Percentiles rank a stretch among this genome's conserved stretches.
These are phyloP conservation scores for Deilephila porcellus DNA, from an alignment of 2,888 invertebrate genomes.

Conservation along the genomic window DNA sequence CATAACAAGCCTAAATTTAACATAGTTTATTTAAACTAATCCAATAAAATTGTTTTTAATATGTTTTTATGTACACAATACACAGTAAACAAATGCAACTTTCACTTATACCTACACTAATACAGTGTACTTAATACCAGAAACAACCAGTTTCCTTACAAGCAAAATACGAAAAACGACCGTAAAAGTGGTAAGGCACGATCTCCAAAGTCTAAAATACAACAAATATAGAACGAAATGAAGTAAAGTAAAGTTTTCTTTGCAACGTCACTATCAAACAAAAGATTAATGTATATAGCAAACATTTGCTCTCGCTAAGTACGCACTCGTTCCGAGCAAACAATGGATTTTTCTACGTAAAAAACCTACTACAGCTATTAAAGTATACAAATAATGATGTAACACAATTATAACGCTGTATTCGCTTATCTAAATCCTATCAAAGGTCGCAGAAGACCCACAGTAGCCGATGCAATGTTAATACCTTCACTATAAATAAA, in stretches of 20 bases:
- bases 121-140: too few species aligned
- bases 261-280: slow-evolving; percentile 40
- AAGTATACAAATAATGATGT: slow-evolving; percentile 38
- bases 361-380: slow-evolving; percentile 4
- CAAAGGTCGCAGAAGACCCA: slow-evolving; percentile 38
- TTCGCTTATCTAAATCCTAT: slow-evolving; percentile 43
- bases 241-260: slow-evolving; percentile 22
- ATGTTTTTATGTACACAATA: too few species aligned
- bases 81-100: too few species aligned
- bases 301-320: slow-evolving; percentile 45
- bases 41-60: too few species aligned
- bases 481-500: not conserved
- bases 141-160: too few species aligned
- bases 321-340: slow-evolving; percentile 42
- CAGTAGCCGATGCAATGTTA: slow-evolving; percentile 6
- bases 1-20: too few species aligned
- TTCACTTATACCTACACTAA: too few species aligned
- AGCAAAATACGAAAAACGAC: not conserved
- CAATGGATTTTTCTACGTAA: slow-evolving; percentile 45
- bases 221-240: not conserved
- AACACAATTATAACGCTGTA: slow-evolving; percentile 36
- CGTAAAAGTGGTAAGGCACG: not conserved
- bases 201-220: not conserved
- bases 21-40: too few species aligned
- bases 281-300: slow-evolving; percentile 44